Evolutionary conservation across 2,888 invertebrate genomes (phyloP).

Genomic region (Thera britannica): DNA sequence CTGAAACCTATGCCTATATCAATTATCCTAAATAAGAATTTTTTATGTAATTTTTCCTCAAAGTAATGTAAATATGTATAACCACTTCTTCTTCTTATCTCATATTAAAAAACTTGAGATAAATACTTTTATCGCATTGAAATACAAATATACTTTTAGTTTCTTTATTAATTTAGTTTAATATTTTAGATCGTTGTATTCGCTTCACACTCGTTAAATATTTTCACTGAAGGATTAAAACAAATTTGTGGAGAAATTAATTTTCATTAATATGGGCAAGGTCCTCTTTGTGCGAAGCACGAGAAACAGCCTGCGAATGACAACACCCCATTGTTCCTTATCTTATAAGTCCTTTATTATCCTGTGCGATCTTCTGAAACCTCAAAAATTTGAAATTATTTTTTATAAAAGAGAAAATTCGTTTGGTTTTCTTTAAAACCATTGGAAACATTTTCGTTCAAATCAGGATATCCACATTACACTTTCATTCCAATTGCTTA

Average conservation of each 20-base stretch:
- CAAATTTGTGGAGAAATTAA: constrained; percentile 28
- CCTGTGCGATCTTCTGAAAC: background rate
- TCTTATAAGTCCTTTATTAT: constrained; percentile 14
- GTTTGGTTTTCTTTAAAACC: background rate
- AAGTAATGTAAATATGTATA: too few relatives aligned
- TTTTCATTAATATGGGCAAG: constrained; percentile 19
- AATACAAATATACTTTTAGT: background rate
- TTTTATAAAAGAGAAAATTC: background rate
- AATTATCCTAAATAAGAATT: too few relatives aligned
- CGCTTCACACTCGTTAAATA: background rate
- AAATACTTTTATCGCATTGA: background rate
- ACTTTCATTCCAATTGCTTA: too few relatives aligned
- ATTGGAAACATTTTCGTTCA: too few relatives aligned
- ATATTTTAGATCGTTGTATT: background rate
- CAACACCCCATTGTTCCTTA: constrained; percentile 14
- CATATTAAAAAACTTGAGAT: too few relatives aligned
- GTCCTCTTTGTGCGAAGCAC: constrained; percentile 16
- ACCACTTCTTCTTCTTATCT: too few relatives aligned
- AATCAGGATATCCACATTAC: too few relatives aligned
- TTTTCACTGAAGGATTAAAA: constrained; percentile 4
- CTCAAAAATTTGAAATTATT: background rate
- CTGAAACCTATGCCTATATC: too few relatives aligned
- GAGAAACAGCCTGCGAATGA: constrained; percentile 16
- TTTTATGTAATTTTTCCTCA: too few relatives aligned
- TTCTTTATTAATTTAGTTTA: background rate